phyloP scores from a whole-genome alignment of 2,797 vertebrate genomes.

The Protonibea diacanthus region DNA sequence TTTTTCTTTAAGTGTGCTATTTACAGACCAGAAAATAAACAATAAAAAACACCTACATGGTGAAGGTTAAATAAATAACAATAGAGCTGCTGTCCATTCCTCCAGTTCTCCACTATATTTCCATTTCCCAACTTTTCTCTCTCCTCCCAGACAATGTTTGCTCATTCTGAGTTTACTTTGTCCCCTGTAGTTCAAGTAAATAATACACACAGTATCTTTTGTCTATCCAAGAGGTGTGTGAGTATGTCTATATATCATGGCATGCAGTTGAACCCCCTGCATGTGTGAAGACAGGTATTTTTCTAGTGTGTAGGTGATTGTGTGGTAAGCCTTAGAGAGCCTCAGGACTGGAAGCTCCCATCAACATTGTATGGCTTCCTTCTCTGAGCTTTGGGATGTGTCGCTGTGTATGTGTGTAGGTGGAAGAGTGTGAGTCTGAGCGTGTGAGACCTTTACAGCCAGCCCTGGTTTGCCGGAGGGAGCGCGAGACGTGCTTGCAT shows the following conservation, averaged over 20 bases:
- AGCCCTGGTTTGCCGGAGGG: conserved; percentile 46
- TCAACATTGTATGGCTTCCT: conserved; percentile 70
- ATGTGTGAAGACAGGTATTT: conserved; percentile 24
- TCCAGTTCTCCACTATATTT: conserved; percentile 5
- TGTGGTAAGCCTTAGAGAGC: conserved; percentile 47
- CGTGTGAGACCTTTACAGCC: conserved; percentile 44
- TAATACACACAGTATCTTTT: conserved; percentile 52
- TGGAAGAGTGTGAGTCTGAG: conserved; percentile 19
- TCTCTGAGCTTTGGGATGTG: conserved; percentile 55
- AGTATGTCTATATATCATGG: conserved; percentile 13
- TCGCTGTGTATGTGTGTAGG: background rate
- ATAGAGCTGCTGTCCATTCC: conserved; percentile 3
- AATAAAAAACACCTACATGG: too few species aligned
- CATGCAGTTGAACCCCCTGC: conserved; percentile 24
- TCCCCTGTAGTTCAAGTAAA: conserved; percentile 59
- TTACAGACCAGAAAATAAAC: too few species aligned
- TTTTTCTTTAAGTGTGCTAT: too few species aligned
- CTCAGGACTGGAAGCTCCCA: conserved; percentile 45
- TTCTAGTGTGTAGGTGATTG: conserved; percentile 21
- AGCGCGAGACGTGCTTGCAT: conserved; percentile 57
- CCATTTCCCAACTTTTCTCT: background rate
- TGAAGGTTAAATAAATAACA: conserved; percentile 9
- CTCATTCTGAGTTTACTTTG: conserved; percentile 44
- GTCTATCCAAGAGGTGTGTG: conserved; percentile 26
- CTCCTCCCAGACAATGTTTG: conserved; percentile 42